phyloP scores from a whole-genome alignment of 2,888 invertebrate genomes.

The Scelioninae gen. 2 region DNA sequence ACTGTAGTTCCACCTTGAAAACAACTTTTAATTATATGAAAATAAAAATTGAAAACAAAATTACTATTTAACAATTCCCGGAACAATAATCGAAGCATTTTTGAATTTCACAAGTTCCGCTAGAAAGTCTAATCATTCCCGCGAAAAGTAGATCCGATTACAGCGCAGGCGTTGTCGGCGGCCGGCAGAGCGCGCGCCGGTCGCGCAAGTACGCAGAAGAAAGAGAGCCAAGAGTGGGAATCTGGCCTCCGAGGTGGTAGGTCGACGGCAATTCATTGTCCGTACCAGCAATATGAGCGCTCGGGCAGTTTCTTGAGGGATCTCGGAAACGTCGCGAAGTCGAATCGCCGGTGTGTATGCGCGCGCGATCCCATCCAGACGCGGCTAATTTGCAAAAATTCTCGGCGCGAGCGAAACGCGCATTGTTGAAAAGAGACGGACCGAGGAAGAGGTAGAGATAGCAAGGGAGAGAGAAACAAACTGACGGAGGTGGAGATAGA shows the following conservation, averaged over 20 bases:
- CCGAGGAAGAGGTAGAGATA: slow-evolving; percentile 13
- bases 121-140: neutral
- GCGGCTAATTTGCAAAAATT: slow-evolving; percentile 18
- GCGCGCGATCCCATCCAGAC: slow-evolving; percentile 34
- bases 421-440: slow-evolving; percentile 17
- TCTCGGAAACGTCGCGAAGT: slow-evolving; percentile 43
- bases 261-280: slow-evolving; percentile 39
- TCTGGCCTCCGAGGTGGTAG: slow-evolving; percentile 52
- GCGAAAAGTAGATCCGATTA: neutral
- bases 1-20: too few relatives aligned
- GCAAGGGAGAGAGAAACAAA: slow-evolving; percentile 6
- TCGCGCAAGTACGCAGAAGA: slow-evolving; percentile 22
- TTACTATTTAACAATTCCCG: too few relatives aligned
- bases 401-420: slow-evolving; percentile 21
- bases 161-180: neutral
- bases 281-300: slow-evolving; percentile 54
- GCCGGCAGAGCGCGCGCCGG: slow-evolving; percentile 17
- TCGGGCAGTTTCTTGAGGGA: slow-evolving; percentile 47
- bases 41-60: too few relatives aligned
- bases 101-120: too few relatives aligned
- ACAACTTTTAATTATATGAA: too few relatives aligned
- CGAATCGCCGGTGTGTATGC: slow-evolving; percentile 30
- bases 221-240: slow-evolving; percentile 33
- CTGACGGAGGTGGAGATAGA: slow-evolving; percentile 12
- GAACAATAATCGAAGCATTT: too few relatives aligned